Evolutionary conservation across 2,797 vertebrate genomes (phyloP).

Genomic region (Dendrocincla fuliginosa): DNA sequence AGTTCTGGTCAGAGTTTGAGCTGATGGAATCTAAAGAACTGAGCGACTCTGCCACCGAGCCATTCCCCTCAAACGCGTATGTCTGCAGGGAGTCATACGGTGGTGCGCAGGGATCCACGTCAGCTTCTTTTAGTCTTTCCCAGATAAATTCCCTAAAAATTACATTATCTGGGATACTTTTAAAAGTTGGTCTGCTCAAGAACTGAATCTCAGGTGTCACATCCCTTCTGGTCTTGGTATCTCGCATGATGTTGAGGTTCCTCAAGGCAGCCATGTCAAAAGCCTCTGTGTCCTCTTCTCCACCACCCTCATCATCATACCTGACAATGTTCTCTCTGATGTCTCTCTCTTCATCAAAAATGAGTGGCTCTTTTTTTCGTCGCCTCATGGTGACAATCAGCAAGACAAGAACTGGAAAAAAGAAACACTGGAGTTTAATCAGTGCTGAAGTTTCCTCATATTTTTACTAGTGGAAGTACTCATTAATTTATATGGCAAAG

Average conservation of each 20-base stretch:
- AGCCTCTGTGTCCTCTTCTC: constrained; percentile 96
- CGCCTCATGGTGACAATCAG: constrained; percentile 91
- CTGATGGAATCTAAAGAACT: constrained; percentile 94
- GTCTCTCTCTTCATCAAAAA: constrained; percentile 93
- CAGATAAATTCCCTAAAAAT: constrained; percentile 96
- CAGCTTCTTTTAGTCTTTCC: constrained; percentile 93
- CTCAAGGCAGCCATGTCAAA: constrained; percentile 95
- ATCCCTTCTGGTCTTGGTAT: constrained; percentile 86
- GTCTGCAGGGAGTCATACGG: constrained; percentile 97
- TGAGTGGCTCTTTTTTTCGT: constrained; percentile 90
- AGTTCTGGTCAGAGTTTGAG: constrained; percentile 96
- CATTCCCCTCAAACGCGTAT: constrained; percentile 92
- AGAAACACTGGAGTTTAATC: constrained; percentile 41
- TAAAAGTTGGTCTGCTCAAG: constrained; percentile 86
- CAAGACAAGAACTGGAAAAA: constrained; percentile 85
- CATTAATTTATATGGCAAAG: background rate
- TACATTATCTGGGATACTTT: constrained; percentile 90
- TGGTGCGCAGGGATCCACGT: constrained; percentile 89
- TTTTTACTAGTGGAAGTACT: background rate
- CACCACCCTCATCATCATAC: constrained; percentile 94
- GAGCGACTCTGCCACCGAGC: constrained; percentile 92
- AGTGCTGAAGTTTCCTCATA: background rate
- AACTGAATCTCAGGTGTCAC: constrained; percentile 92
- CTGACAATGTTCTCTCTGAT: constrained; percentile 94
- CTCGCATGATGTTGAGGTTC: constrained; percentile 90